A percentile compares a stretch with the other conserved stretches of the same genome.
Evolutionary conservation across 2,888 invertebrate species (phyloP).

Genomic region (Falcaria lacertinaria): DNA sequence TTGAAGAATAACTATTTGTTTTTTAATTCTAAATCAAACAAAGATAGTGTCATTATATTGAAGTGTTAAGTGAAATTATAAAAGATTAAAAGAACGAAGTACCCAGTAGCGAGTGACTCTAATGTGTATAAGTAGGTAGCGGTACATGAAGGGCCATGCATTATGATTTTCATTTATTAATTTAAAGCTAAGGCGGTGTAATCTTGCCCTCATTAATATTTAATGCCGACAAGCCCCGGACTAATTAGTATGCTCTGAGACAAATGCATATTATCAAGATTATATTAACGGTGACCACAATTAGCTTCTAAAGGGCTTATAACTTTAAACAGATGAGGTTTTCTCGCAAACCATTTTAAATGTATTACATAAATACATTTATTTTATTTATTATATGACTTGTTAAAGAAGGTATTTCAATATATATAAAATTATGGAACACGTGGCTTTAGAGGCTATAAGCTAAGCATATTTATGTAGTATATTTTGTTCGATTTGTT

Average conservation of each 20-base stretch:
- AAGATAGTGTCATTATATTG: too few relatives aligned
- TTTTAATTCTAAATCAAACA: too few relatives aligned
- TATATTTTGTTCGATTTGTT: too few relatives aligned
- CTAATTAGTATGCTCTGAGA: slow-evolving; percentile 60
- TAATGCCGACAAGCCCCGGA: slow-evolving; percentile 44
- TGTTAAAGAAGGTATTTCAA: too few relatives aligned
- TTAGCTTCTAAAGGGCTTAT: slow-evolving; percentile 23
- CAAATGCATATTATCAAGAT: slow-evolving; percentile 57
- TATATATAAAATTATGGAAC: too few relatives aligned
- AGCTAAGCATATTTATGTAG: too few relatives aligned
- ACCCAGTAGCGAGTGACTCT: background rate
- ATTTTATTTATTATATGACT: too few relatives aligned
- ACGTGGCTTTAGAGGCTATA: too few relatives aligned
- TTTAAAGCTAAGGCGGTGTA: slow-evolving; percentile 31
- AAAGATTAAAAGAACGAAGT: background rate
- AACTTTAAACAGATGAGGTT: background rate
- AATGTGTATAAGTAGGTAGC: background rate
- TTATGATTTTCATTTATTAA: slow-evolving; percentile 9
- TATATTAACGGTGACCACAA: slow-evolving; percentile 36
- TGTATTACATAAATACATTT: too few relatives aligned
- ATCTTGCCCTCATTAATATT: slow-evolving; percentile 52
- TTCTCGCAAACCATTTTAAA: too few relatives aligned
- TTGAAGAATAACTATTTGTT: too few relatives aligned
- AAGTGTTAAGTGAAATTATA: background rate
- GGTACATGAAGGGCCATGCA: slow-evolving; percentile 1